Conservation (phyloP, 2,888 invertebrate genomes). For the Lypha dubia region DNA sequence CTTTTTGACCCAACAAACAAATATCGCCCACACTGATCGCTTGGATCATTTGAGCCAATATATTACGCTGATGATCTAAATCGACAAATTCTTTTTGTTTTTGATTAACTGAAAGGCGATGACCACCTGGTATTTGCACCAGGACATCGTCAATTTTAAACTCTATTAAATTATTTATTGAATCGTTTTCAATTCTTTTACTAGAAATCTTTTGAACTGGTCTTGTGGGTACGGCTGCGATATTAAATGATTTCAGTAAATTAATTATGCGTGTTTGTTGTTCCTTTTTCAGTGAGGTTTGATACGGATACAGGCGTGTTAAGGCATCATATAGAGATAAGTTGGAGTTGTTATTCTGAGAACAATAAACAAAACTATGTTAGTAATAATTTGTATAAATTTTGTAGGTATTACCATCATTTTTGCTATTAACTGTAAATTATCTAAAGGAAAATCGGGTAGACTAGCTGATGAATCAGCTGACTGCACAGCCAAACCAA, state of each 20-base stretch:
- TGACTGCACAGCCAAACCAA: constrained; percentile 90
- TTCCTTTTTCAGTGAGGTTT: constrained; percentile 90
- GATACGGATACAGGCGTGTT: constrained; percentile 92
- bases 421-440: constrained; percentile 86
- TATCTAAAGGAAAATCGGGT: constrained; percentile 96
- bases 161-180: constrained; percentile 44
- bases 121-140: constrained; percentile 83
- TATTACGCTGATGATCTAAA: constrained; percentile 90
- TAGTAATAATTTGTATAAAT: neutral
- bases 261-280: constrained; percentile 89
- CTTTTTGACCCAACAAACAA: constrained; percentile 93
- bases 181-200: constrained; percentile 40
- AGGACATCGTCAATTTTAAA: constrained; percentile 82
- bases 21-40: constrained; percentile 92
- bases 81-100: constrained; percentile 84
- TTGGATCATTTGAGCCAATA: constrained; percentile 90
- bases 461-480: constrained; percentile 88
- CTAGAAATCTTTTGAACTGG: constrained; percentile 73
- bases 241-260: constrained; percentile 87
- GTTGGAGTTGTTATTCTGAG: constrained; percentile 88
- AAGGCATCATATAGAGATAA: constrained; percentile 88
- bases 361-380: neutral
- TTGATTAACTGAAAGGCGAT: constrained; percentile 76
- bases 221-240: constrained; percentile 76
- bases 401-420: constrained; percentile 79